A percentile compares a stretch with the other conserved stretches of the same genome.
phyloP scores from a whole-genome alignment of 2,113 vertebrate species.

The Eurystomus gularis region DNA sequence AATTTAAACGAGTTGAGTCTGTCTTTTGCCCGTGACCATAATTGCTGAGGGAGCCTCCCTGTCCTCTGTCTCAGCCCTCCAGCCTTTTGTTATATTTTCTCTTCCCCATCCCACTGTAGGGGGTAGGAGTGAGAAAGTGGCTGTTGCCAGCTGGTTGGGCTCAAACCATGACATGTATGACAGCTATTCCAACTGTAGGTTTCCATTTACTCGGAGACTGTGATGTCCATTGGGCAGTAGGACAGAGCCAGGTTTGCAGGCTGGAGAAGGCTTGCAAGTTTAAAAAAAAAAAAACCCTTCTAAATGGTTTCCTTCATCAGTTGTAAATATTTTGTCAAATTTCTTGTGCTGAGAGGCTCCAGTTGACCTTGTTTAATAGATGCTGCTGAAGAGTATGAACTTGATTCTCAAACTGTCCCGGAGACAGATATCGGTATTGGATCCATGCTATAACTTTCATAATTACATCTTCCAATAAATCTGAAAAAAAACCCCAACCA shows the following conservation, averaged over 20 bases:
- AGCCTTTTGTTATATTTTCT: background rate
- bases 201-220: background rate
- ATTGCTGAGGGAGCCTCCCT: background rate
- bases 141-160: background rate
- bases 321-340: background rate
- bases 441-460: conserved; percentile 59
- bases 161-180: background rate
- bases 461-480: conserved; percentile 72
- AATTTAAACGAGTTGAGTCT: background rate
- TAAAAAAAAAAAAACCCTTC: background rate
- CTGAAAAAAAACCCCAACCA: background rate
- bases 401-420: conserved; percentile 30
- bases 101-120: background rate
- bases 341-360: background rate
- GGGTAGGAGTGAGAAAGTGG: background rate
- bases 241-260: background rate
- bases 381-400: conserved; percentile 19
- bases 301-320: background rate
- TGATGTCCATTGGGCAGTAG: background rate
- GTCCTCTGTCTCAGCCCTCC: background rate
- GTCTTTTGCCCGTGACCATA: background rate
- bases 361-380: conserved; percentile 42
- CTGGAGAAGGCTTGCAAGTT: background rate
- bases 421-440: conserved; percentile 54
- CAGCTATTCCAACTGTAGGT: background rate